These are phyloP conservation scores for Chaetogeoica ovagalla DNA, from an alignment of 2,888 invertebrate genomes.

Conservation along the genomic window DNA sequence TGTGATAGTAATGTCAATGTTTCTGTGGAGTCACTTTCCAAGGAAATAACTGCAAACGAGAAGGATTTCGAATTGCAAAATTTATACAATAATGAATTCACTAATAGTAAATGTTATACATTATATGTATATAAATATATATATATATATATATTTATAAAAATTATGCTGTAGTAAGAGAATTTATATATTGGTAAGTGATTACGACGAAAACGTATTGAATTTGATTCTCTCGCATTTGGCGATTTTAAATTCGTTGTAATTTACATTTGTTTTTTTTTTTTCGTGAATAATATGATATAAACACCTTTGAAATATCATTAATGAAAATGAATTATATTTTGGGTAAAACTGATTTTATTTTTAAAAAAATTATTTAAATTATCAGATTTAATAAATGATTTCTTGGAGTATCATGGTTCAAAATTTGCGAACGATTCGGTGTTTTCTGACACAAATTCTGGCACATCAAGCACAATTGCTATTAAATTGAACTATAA, in stretches of 20 bases:
- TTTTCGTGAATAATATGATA: background rate
- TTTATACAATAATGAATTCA: background rate
- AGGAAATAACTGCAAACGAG: background rate
- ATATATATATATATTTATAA: too few relatives aligned
- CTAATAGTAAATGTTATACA: background rate
- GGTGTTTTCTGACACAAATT: background rate
- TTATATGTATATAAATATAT: too few relatives aligned
- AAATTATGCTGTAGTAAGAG: too few relatives aligned
- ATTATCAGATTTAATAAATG: conserved; percentile 12
- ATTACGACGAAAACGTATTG: background rate
- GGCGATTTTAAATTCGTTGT: too few relatives aligned
- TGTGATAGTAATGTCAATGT: background rate
- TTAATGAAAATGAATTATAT: too few relatives aligned
- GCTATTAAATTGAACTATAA: background rate
- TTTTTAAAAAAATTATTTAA: background rate
- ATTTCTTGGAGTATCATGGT: conserved; percentile 12
- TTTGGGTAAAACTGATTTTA: background rate
- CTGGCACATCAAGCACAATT: background rate
- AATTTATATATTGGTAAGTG: background rate
- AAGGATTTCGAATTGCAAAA: background rate
- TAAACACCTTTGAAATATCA: too few relatives aligned
- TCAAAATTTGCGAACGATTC: background rate
- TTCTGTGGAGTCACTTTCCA: background rate
- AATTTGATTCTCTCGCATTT: background rate
- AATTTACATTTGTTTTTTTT: background rate